Evolutionary conservation across 1,140 invertebrate species (phyloP).

Genomic region (Philotrypesis tridentata): DNA sequence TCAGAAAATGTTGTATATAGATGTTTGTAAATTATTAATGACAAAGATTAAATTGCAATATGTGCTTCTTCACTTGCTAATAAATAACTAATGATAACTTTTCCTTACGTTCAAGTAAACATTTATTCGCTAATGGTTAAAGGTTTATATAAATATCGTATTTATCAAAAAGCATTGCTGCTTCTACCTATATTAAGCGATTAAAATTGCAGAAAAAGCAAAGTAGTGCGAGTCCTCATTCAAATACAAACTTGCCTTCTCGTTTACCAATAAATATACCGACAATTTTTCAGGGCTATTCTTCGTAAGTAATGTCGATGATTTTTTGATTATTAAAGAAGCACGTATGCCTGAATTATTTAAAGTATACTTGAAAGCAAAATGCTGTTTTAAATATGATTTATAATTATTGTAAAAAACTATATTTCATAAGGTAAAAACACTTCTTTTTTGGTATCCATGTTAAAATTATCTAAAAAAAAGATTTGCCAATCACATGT

Average conservation of each 20-base stretch:
- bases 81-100: neutral
- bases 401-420: too few relatives aligned
- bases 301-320: neutral
- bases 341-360: neutral
- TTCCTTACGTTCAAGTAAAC: neutral
- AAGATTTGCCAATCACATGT: neutral
- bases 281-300: neutral
- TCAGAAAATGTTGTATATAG: neutral
- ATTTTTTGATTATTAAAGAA: neutral
- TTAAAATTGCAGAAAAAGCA: neutral
- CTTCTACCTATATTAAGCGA: neutral
- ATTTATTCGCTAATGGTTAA: neutral
- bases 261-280: neutral
- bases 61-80: neutral
- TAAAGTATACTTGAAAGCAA: neutral
- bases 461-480: neutral
- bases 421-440: too few relatives aligned
- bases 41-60: neutral
- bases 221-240: conserved; percentile 6
- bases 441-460: too few relatives aligned
- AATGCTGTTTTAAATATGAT: neutral
- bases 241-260: neutral
- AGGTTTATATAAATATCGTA: neutral
- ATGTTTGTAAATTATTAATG: neutral
- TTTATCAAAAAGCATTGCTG: conserved; percentile 3